A percentile compares a stretch with the other conserved stretches of the same genome.
These are phyloP conservation scores for Nyctalus aviator DNA, from an alignment of 2,797 vertebrate species.

Conservation along the genomic window DNA sequence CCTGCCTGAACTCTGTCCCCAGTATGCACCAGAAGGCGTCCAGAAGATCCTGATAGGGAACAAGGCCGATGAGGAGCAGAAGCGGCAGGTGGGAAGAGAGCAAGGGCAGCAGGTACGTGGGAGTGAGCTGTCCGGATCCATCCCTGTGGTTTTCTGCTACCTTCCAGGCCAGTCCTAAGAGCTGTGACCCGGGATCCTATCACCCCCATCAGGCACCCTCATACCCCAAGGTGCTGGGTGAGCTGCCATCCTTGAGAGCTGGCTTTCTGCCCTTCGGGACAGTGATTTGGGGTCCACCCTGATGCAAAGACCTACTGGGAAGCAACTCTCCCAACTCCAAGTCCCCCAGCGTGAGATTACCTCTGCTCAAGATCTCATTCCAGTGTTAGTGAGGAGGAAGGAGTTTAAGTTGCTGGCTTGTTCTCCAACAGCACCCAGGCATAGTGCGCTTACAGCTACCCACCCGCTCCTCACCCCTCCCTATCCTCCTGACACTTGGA, in stretches of 20 bases:
- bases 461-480: background rate
- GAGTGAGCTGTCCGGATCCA: background rate
- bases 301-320: background rate
- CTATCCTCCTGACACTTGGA: background rate
- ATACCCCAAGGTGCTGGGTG: background rate
- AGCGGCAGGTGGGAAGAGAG: constrained; percentile 92
- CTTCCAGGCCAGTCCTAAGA: background rate
- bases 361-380: background rate
- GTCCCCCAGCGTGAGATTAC: background rate
- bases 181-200: background rate
- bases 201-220: background rate
- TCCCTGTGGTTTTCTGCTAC: too few relatives aligned
- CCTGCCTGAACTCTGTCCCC: background rate
- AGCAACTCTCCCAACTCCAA: background rate
- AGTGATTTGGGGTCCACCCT: background rate
- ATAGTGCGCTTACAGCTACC: too few relatives aligned
- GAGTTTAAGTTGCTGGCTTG: background rate
- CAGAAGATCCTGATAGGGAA: constrained; percentile 96
- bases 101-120: constrained; percentile 94
- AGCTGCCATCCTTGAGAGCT: background rate
- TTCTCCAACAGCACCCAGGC: background rate
- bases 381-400: background rate
- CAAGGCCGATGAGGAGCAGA: constrained; percentile 93
- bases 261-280: background rate
- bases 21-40: constrained; percentile 92